phyloP scores from a whole-genome alignment of 2,797 vertebrate species.

The Cryptoblepharus egeriae region DNA sequence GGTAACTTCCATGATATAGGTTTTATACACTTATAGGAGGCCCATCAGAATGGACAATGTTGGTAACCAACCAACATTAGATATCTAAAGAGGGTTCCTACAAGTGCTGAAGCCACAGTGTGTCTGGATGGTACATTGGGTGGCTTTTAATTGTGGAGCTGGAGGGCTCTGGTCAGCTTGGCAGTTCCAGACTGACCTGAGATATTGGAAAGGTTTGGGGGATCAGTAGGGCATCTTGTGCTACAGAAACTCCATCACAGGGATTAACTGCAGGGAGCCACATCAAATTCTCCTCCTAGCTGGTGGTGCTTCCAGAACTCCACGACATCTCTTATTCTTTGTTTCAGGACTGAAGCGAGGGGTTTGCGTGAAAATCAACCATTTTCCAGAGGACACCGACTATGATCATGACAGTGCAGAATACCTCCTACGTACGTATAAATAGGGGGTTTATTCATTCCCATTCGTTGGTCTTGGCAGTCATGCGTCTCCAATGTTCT shows the following conservation, averaged over 20 bases:
- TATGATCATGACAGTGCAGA: conserved; percentile 96
- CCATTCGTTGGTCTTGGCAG: not conserved
- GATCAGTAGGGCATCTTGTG: not conserved
- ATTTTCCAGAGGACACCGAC: conserved; percentile 95
- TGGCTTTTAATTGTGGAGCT: not conserved
- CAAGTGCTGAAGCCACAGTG: too few relatives aligned
- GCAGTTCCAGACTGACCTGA: not conserved
- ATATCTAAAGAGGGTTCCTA: not conserved
- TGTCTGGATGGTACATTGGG: not conserved
- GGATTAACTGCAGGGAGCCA: not conserved
- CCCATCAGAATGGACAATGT: not conserved
- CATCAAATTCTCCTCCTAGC: not conserved
- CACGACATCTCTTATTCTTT: conserved; percentile 25
- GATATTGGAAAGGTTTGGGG: not conserved
- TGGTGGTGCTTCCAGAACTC: not conserved
- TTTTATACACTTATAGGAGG: not conserved
- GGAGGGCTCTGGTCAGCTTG: not conserved
- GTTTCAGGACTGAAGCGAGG: conserved; percentile 89
- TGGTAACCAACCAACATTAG: not conserved
- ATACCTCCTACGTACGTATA: conserved; percentile 91
- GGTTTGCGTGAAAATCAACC: conserved; percentile 93
- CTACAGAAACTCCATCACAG: not conserved
- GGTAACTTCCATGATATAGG: not conserved
- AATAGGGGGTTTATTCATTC: conserved; percentile 38
- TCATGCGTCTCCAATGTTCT: not conserved